phyloP scores from a whole-genome alignment of 92 coral and sea anemone species.

The Porites rus region DNA sequence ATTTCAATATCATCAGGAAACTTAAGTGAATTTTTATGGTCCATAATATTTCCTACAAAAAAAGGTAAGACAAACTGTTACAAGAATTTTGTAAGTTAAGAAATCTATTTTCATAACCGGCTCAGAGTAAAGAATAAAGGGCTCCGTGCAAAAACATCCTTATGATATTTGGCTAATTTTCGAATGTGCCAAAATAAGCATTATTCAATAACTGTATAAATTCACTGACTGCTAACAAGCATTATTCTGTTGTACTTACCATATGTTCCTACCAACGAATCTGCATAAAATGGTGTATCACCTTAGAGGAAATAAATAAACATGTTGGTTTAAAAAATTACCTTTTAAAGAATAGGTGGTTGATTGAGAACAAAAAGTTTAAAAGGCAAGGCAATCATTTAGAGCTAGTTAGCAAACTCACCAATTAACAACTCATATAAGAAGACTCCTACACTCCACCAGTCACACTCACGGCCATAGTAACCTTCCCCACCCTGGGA shows the following conservation, averaged over 20 bases:
- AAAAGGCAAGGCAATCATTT: neutral
- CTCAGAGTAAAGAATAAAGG: too few species aligned
- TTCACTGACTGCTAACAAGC: too few species aligned
- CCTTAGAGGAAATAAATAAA: constrained; percentile 55
- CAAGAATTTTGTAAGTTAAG: neutral
- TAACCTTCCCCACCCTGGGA: constrained; percentile 99
- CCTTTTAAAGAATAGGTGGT: neutral
- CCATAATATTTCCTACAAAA: constrained; percentile 93
- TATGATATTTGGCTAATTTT: too few species aligned
- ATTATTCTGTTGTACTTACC: constrained; percentile 48
- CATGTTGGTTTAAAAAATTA: neutral
- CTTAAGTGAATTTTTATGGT: constrained; percentile 95
- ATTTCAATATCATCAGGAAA: constrained; percentile 99
- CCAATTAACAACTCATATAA: constrained; percentile 97
- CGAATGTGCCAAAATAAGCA: too few species aligned
- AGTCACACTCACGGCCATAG: constrained; percentile 98
- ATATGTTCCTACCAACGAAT: constrained; percentile 96
- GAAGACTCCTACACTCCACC: constrained; percentile 99
- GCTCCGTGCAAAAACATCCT: too few species aligned
- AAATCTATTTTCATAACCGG: too few species aligned
- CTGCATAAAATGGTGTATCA: constrained; percentile 98
- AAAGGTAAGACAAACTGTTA: neutral
- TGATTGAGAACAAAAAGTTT: neutral
- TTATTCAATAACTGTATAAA: too few species aligned
- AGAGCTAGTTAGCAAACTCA: constrained; percentile 32